These are phyloP conservation scores for Gryllus longicercus DNA, from an alignment of 2,888 invertebrate species.

Conservation along the genomic window DNA sequence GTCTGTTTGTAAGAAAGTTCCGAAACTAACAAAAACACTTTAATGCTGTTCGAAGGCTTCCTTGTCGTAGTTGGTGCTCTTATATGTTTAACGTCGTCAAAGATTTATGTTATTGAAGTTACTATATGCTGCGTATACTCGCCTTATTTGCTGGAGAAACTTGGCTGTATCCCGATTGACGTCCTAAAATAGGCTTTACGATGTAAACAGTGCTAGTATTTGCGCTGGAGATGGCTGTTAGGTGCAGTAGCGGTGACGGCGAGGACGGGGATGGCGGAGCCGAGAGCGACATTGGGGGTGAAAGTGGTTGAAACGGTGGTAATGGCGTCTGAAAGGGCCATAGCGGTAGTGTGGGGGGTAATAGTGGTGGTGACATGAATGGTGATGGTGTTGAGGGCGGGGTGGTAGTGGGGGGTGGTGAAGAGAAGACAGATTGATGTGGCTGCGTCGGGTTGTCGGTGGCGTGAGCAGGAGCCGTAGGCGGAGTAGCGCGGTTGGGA, in stretches of 20 bases:
- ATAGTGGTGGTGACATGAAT: too few species aligned
- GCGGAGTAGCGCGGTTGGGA: too few species aligned
- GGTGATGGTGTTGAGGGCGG: too few species aligned
- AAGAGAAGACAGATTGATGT: too few species aligned
- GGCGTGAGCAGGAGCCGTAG: too few species aligned
- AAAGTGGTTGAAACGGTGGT: too few species aligned
- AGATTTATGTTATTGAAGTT: neutral
- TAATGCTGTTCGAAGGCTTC: neutral
- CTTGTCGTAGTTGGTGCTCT: neutral
- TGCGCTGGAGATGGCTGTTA: neutral
- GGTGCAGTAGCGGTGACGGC: neutral
- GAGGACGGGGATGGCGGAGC: too few species aligned
- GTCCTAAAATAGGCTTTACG: conserved; percentile 4
- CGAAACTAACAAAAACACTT: neutral
- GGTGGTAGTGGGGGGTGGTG: too few species aligned
- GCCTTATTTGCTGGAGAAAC: neutral
- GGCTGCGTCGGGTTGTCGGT: too few species aligned
- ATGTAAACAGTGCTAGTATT: neutral
- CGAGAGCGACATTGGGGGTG: too few species aligned
- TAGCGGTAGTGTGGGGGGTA: too few species aligned
- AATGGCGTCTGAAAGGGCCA: too few species aligned
- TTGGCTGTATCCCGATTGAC: conserved; percentile 1
- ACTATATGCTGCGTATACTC: neutral
- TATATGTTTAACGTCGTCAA: neutral
- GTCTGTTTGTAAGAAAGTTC: neutral